Base-by-base conservation (phyloP, 2,113 vertebrate species). In the Spermophilus dauricus region DNA sequence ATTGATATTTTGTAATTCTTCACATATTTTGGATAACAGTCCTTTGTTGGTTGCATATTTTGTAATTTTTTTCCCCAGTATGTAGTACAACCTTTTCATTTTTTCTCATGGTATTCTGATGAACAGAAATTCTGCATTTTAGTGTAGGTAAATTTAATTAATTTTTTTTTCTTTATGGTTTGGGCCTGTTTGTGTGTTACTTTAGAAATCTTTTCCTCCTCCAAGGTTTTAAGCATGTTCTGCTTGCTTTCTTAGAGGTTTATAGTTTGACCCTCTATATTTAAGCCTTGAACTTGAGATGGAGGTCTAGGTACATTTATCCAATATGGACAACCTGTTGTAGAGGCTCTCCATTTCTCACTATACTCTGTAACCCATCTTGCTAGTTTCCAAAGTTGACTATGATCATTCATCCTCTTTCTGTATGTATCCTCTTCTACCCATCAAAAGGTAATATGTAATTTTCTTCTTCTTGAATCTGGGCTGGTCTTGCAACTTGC, bases 171-270 rank as follows among this genome's bases (percentile, higher is more conserved):
- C 10, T 51, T 90, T 70, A 58, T 2, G 45, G 28, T 34, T 89
- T 82, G 34, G 42, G 8, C 42, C 7, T 96, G 58, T 83, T 82
- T 63, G 8, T 51, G 53, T 82, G 53, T 90, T 48, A 39, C 39
- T 90, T 78, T 37, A 70, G 28, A 95, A 81, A 87, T 81, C 10
- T 61, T 78, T 94, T 89, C 37, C 26, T 51, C 37, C 61, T 92
- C 58, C 58, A 70, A 70, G 39, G 7, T 75, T 22, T 18, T 92
- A 14, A 80, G 67, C 12, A 89, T 48, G 76, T 92, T 37, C 24
- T 83, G 11, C 86, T 80, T 63, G 24, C 82, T 75, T 67, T n/a
- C 48, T 82, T 63, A 26, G 53, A 75, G 56, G 69, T 76, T 76
- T 58, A 48, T 26, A 32, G 26, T 75, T 92, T 80, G 58, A 30